Percentiles rank a stretch among this genome's conserved stretches.
Conservation (phyloP, 2,113 vertebrate genomes). For the Herpailurus yagouaroundi region DNA sequence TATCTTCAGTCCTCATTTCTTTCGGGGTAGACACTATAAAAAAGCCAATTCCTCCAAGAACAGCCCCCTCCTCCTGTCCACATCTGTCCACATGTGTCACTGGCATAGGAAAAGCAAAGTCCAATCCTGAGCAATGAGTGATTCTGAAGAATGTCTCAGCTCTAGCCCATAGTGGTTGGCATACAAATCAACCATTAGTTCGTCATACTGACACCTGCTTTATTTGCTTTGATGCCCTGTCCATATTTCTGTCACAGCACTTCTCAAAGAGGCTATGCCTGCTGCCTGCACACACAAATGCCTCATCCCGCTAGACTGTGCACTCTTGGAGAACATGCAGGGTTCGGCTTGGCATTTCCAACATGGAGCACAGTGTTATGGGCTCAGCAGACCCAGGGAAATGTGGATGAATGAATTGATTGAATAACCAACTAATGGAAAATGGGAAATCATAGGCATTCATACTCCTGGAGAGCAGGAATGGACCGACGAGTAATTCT, state of each 20-base stretch:
- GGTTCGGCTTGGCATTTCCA: neutral
- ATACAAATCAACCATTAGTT: neutral
- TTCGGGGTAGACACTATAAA: neutral
- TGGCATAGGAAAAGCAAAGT: neutral
- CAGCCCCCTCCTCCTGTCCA: no score
- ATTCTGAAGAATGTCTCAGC: neutral
- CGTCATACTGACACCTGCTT: no score
- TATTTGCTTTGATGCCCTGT: neutral
- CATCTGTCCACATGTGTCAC: neutral
- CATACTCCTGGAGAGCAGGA: neutral
- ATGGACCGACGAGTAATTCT: neutral
- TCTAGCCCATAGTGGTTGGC: neutral
- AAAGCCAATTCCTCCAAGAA: neutral
- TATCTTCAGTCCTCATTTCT: neutral
- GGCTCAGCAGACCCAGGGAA: neutral
- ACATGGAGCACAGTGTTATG: neutral
- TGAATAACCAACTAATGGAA: neutral
- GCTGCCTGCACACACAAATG: no score
- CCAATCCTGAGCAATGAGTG: neutral
- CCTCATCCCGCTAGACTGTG: neutral
- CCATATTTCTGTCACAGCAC: neutral
- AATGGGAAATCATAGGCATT: neutral
- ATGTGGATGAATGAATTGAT: neutral
- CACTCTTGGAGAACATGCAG: neutral
- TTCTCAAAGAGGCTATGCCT: neutral